These are phyloP conservation scores for Psittacula cyanocephala DNA, from an alignment of 2,113 vertebrate species.

Conservation along the genomic window DNA sequence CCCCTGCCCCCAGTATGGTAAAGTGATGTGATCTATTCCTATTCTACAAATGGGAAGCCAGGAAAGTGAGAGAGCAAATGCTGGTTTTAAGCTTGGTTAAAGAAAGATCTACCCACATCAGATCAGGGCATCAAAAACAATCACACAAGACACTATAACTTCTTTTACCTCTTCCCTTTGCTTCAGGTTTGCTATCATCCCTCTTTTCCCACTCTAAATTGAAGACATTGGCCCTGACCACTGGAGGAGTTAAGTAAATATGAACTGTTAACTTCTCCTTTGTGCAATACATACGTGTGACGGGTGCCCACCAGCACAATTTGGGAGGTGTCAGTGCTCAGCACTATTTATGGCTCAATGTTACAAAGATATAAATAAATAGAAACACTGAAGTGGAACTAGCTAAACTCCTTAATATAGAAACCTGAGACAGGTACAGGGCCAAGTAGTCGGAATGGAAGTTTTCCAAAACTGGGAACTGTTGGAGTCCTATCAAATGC, in stretches of 20 bases:
- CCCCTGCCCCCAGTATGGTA: neutral
- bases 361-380: constrained; percentile 54
- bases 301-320: neutral
- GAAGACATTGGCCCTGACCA: neutral
- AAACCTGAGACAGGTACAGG: constrained; percentile 25
- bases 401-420: constrained; percentile 13
- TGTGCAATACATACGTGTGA: neutral
- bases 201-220: neutral
- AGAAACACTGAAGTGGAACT: constrained; percentile 21
- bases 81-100: neutral
- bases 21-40: neutral
- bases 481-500: neutral
- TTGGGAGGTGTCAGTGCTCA: neutral
- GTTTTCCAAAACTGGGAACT: constrained; percentile 9
- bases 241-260: neutral
- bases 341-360: constrained; percentile 30
- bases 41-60: neutral
- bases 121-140: neutral
- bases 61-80: neutral
- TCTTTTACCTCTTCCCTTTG: neutral
- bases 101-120: neutral
- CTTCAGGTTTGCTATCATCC: neutral
- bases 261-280: neutral
- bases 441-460: neutral
- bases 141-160: neutral